Evolutionary conservation across 2,113 vertebrate genomes (phyloP).

Genomic region (Morone chrysops): DNA sequence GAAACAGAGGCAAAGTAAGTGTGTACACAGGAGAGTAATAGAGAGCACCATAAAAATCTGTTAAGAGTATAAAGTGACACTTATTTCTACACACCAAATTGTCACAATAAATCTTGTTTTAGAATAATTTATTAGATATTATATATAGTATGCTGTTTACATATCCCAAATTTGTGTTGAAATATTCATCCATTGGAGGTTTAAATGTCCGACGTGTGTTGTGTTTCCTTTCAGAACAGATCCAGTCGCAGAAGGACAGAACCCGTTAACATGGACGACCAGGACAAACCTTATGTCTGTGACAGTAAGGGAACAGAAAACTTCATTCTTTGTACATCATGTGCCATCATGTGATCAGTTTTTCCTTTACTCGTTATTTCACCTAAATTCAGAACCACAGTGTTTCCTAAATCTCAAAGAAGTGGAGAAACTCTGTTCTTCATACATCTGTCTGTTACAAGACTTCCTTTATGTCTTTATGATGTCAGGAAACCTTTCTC

Average conservation of each 20-base stretch:
- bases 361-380: background rate
- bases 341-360: conserved; percentile 5
- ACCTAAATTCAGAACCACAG: background rate
- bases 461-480: background rate
- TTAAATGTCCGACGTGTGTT: background rate
- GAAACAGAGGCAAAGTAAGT: conserved; percentile 95
- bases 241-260: conserved; percentile 93
- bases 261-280: conserved; percentile 89
- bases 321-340: background rate
- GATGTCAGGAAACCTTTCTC: background rate
- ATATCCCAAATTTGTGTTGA: background rate
- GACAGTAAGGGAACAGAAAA: conserved; percentile 90
- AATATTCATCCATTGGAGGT: background rate
- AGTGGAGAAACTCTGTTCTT: background rate
- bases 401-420: conserved; percentile 1
- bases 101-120: background rate
- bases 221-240: conserved; percentile 86
- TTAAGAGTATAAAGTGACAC: background rate
- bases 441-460: background rate
- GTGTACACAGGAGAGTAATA: background rate
- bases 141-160: background rate
- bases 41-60: background rate
- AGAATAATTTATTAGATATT: background rate
- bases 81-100: background rate
- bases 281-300: conserved; percentile 98